Evolutionary conservation across 1,140 invertebrate species (phyloP).

Genomic region (Drosophila sproati): DNA sequence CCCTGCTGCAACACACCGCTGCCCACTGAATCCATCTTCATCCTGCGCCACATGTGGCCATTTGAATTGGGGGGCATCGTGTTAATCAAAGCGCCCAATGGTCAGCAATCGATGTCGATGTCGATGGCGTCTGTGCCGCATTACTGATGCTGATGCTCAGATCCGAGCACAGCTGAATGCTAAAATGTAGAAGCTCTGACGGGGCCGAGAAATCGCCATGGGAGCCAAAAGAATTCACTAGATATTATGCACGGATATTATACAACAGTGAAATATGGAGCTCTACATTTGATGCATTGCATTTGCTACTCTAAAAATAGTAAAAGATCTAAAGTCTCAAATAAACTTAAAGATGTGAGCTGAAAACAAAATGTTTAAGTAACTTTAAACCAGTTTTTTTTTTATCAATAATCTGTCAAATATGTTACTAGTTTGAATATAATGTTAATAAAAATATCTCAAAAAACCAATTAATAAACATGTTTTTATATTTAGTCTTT

Average conservation of each 20-base stretch:
- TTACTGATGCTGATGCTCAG: constrained; percentile 11
- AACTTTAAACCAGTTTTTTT: too few species aligned
- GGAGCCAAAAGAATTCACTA: constrained; percentile 17
- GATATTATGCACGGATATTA: constrained; percentile 5
- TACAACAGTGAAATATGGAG: not conserved
- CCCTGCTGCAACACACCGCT: not conserved
- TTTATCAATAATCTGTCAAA: too few species aligned
- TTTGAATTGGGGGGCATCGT: constrained; percentile 20
- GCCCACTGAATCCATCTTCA: not conserved
- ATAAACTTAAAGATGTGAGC: too few species aligned
- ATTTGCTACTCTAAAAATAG: too few species aligned
- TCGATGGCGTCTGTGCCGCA: constrained; percentile 27
- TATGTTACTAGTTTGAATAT: too few species aligned
- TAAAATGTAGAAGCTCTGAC: constrained; percentile 45
- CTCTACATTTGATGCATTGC: not conserved
- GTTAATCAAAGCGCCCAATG: constrained; percentile 37
- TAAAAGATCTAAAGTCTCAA: too few species aligned
- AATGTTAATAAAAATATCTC: too few species aligned
- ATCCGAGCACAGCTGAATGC: constrained; percentile 2
- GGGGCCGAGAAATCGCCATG: constrained; percentile 35
- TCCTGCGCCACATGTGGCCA: constrained; percentile 45
- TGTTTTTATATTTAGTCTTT: too few species aligned
- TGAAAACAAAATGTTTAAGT: too few species aligned
- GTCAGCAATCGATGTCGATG: constrained; percentile 21
- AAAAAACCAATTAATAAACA: too few species aligned